These are phyloP conservation scores for Leptobrachium leishanense DNA, from an alignment of 2,113 vertebrate genomes.

Conservation along the genomic window DNA sequence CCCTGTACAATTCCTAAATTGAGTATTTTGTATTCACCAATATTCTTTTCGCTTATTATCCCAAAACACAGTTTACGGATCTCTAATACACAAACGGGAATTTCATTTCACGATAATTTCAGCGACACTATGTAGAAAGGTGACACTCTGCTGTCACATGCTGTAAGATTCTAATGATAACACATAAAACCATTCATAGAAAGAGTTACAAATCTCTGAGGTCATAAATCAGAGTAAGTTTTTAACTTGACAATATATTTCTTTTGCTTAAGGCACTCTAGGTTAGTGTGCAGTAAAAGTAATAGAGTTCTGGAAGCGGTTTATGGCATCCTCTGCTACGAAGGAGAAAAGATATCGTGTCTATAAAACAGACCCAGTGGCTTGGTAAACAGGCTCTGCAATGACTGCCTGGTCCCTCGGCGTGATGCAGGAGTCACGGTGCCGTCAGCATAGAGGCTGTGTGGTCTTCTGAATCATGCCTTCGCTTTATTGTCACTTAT, in stretches of 20 bases:
- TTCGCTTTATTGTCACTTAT: slow-evolving; percentile 32
- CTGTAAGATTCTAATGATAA: slow-evolving; percentile 1
- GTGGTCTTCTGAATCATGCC: neutral
- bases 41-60: too few species aligned
- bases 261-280: slow-evolving; percentile 38
- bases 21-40: too few species aligned
- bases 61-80: too few species aligned
- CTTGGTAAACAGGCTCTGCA: slow-evolving; percentile 41
- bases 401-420: slow-evolving; percentile 32
- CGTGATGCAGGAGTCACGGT: neutral
- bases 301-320: slow-evolving; percentile 46
- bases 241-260: slow-evolving; percentile 34
- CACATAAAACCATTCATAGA: slow-evolving; percentile 6
- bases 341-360: neutral
- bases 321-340: slow-evolving; percentile 19
- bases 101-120: too few species aligned
- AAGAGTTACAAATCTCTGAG: slow-evolving; percentile 10
- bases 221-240: slow-evolving; percentile 30
- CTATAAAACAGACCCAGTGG: slow-evolving; percentile 27
- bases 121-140: too few species aligned
- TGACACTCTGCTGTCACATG: too few species aligned
- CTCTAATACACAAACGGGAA: too few species aligned
- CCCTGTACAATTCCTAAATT: too few species aligned
- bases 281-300: slow-evolving; percentile 41
- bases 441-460: neutral